These are phyloP conservation scores for Dromiciops gliroides DNA, from an alignment of 2,113 vertebrate genomes.

Conservation along the genomic window DNA sequence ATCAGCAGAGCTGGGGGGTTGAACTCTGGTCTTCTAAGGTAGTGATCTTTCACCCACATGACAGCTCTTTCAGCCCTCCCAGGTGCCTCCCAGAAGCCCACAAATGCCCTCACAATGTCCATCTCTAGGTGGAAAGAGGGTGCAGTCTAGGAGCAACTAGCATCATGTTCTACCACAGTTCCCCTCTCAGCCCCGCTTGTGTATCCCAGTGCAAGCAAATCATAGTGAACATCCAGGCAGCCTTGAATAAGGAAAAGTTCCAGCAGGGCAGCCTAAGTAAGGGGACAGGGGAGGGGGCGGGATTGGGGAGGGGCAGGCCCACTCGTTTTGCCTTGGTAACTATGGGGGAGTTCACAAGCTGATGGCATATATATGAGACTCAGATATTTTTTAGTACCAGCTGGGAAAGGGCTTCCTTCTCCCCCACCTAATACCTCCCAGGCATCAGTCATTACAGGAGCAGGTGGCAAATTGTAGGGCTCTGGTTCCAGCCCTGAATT, in stretches of 20 bases:
- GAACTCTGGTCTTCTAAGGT: neutral
- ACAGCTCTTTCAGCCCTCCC: neutral
- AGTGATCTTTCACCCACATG: neutral
- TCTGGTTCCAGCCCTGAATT: neutral
- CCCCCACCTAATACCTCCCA: slow-evolving; percentile 1
- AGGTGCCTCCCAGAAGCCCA: neutral
- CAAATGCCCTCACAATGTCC: neutral
- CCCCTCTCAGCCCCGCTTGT: neutral
- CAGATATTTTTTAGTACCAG: neutral
- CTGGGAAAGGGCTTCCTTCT: neutral
- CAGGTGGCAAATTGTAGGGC: neutral
- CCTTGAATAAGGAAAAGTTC: neutral
- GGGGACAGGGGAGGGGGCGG: neutral
- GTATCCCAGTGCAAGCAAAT: neutral
- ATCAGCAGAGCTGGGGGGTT: neutral
- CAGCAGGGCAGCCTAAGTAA: neutral
- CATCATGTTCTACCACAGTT: neutral
- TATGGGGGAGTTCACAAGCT: neutral
- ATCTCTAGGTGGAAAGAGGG: neutral
- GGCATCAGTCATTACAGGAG: neutral
- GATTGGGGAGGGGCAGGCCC: neutral
- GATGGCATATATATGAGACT: neutral
- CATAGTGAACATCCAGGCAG: neutral
- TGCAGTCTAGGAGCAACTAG: neutral
- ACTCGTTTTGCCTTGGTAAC: neutral